Evolutionary conservation across 2,888 invertebrate genomes (phyloP).

Genomic region (Lymantria dispar): DNA sequence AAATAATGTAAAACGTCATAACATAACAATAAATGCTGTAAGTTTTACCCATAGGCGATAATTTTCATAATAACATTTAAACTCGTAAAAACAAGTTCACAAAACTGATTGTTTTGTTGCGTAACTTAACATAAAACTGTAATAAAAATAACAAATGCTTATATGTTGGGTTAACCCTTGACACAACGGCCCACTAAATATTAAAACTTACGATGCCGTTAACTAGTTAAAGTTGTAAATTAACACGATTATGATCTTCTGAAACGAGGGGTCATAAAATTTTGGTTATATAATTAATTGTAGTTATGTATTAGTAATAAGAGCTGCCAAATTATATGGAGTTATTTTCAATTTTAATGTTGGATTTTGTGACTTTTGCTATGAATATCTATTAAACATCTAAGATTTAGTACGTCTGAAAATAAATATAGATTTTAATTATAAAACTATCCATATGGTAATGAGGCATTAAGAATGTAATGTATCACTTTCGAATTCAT

Average conservation of each 20-base stretch:
- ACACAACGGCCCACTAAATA: slow-evolving; percentile 30
- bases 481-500: too few relatives aligned
- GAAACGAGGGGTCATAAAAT: slow-evolving; percentile 35
- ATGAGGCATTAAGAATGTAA: too few relatives aligned
- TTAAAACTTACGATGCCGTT: slow-evolving; percentile 59
- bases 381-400: too few relatives aligned
- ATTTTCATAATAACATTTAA: background rate
- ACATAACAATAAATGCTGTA: background rate
- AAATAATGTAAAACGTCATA: background rate
- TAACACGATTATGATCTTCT: slow-evolving; percentile 49
- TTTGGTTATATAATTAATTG: slow-evolving; percentile 39
- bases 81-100: background rate
- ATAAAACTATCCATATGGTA: too few relatives aligned
- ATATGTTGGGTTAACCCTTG: slow-evolving; percentile 26
- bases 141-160: slow-evolving; percentile 17
- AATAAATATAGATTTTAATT: too few relatives aligned
- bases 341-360: too few relatives aligned
- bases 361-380: too few relatives aligned
- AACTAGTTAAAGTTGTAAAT: slow-evolving; percentile 61
- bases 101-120: slow-evolving; percentile 12
- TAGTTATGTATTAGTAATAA: background rate
- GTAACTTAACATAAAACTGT: slow-evolving; percentile 23
- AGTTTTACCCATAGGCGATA: background rate
- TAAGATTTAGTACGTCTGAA: too few relatives aligned
- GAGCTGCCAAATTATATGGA: too few relatives aligned